These are phyloP conservation scores for Engystomops pustulosus DNA, from an alignment of 2,113 vertebrate species.

Conservation along the genomic window DNA sequence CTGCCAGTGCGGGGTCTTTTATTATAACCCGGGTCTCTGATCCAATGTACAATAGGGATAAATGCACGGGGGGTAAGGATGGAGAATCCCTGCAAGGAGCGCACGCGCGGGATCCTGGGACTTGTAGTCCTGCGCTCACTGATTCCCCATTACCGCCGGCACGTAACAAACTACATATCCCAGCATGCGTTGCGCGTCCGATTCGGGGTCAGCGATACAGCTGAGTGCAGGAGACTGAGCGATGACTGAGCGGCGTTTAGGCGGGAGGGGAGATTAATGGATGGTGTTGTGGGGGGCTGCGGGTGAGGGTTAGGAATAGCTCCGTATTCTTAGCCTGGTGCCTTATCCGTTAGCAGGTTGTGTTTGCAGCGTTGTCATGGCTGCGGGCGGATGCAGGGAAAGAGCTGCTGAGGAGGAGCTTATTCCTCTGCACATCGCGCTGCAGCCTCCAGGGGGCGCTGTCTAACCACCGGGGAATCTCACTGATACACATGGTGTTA, in stretches of 20 bases:
- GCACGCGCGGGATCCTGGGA: not conserved
- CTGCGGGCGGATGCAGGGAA: conserved; percentile 4
- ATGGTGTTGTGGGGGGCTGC: too few relatives aligned
- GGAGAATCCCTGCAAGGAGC: not conserved
- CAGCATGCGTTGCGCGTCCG: not conserved
- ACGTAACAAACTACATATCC: conserved; percentile 22
- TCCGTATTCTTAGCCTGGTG: not conserved
- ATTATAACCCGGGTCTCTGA: not conserved
- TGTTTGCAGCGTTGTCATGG: conserved; percentile 50
- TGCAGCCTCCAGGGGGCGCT: not conserved
- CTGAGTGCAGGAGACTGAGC: not conserved
- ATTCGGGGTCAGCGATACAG: not conserved
- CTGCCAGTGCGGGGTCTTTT: not conserved
- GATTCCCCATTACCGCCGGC: not conserved
- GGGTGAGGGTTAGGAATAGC: not conserved
- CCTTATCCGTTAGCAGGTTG: not conserved
- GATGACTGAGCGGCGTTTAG: not conserved
- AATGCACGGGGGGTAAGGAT: not conserved
- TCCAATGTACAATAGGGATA: conserved; percentile 20
- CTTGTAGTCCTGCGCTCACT: conserved; percentile 31
- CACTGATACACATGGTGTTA: too few relatives aligned
- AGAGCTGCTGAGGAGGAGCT: not conserved
- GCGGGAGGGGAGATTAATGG: not conserved
- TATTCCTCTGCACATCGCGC: not conserved
- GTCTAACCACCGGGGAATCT: not conserved